These are phyloP conservation scores for Pelmatolapia mariae DNA, from an alignment of 2,113 vertebrate genomes.

Conservation along the genomic window DNA sequence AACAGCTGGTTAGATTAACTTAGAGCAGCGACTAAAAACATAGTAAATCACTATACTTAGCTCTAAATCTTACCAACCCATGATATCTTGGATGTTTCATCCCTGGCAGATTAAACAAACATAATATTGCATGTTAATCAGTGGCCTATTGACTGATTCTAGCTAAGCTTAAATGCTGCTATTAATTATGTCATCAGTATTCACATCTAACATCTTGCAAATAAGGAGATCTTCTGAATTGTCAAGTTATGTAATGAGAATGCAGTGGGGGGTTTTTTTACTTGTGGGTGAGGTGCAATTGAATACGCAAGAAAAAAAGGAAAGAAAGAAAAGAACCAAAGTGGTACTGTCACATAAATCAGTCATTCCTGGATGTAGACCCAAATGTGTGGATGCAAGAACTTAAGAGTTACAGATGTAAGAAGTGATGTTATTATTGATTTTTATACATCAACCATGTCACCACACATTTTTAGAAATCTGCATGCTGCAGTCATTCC, in stretches of 20 bases:
- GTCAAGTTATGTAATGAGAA: not conserved
- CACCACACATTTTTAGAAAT: not conserved
- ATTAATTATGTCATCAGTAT: not conserved
- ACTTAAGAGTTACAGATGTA: not conserved
- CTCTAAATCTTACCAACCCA: not conserved
- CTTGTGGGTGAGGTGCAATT: not conserved
- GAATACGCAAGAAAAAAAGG: not conserved
- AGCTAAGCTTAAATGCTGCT: not conserved
- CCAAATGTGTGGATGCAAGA: not conserved
- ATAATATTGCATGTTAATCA: not conserved
- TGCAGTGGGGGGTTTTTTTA: accelerated
- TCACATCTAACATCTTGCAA: not conserved
- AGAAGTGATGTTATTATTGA: not conserved
- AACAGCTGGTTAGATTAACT: not conserved
- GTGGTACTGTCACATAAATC: accelerated
- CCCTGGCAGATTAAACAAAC: not conserved
- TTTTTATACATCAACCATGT: not conserved
- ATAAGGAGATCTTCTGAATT: not conserved
- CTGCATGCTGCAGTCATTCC: not conserved
- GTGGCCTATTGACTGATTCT: not conserved
- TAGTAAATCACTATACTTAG: not conserved
- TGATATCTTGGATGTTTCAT: not conserved
- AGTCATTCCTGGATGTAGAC: not conserved
- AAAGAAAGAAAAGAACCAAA: not conserved
- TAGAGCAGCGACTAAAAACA: not conserved